Evolutionary conservation across 2,797 vertebrate species (phyloP), one percentile per base, ranked within the genome.

Genomic region (Pantherophis vulpinus): DNA sequence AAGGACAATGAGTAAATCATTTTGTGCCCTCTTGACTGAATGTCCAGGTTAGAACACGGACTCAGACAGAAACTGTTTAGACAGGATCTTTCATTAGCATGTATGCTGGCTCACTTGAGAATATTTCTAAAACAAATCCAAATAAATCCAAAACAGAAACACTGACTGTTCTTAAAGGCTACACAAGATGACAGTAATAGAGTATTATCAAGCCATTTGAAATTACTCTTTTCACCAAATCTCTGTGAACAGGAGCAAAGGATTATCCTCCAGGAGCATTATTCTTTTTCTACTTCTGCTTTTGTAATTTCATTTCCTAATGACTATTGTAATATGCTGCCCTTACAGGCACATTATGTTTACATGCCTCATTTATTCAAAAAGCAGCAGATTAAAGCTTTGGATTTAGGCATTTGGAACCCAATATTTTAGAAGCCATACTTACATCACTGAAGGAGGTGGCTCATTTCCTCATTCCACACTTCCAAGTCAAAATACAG

Each of bases 171-270:
- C 25, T 86, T 23, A n/a, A 63, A 90, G 61, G 0, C 0, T 23
- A 87, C 93, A 92, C 90, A 87, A 42, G 42, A 42, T 42, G 42
- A 42, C 42, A 42, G 42, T 42, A 42, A 42, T 42, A 42, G 42
- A 42, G 0, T 66, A 91, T 79, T 0, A 51, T 58, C 63, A 83
- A 59, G 1, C 12, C 0, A 0, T 42, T 42, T 25, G 18, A 4
- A 0, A 0, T 29, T 5, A 0, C 4, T 23, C 1, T 18, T 90
- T 86, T n/a, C 18, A 1, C 16, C 0, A 0, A 0, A 3, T 2
- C 0, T 1, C 2, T 90, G 29, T 0, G 9, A 27, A 83, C 20
- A 25, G 74, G 2, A 58, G n/a, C 25, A 60, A 23, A 47, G 25
- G 25, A 5, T 59, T n/a, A 0, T 25, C 20, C 42, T 5, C 0